phyloP scores from a whole-genome alignment of 2,113 vertebrate genomes.

The Larimichthys polyactis region DNA sequence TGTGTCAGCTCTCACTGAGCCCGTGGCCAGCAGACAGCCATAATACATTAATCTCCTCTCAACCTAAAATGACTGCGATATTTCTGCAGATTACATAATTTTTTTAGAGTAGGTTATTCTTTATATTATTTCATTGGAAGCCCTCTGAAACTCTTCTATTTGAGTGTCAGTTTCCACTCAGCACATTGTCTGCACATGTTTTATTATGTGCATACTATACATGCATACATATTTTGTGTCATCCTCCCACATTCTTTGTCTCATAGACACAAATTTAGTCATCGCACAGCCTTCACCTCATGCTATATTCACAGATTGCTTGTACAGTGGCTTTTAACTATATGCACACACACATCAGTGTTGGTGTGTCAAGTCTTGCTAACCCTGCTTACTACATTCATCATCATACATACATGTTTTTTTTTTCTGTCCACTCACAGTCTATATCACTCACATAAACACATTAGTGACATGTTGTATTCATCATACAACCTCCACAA shows the following conservation, averaged over 20 bases:
- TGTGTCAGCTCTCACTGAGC: slow-evolving; percentile 32
- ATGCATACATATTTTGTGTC: neutral
- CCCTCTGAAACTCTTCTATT: neutral
- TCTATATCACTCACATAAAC: slow-evolving; percentile 3
- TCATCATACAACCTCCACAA: neutral
- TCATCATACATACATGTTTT: neutral
- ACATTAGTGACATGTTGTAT: slow-evolving; percentile 6
- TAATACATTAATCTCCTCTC: slow-evolving; percentile 23
- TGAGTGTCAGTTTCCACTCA: neutral
- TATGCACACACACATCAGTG: slow-evolving; percentile 28
- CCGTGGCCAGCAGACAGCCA: slow-evolving; percentile 36
- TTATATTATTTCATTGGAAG: slow-evolving; percentile 4
- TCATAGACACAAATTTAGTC: slow-evolving; percentile 13
- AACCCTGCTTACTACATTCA: slow-evolving; percentile 18
- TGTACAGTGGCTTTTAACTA: slow-evolving; percentile 6
- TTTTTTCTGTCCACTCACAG: slow-evolving; percentile 9
- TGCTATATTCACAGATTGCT: neutral
- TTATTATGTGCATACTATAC: neutral
- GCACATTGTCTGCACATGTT: neutral
- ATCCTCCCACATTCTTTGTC: slow-evolving; percentile 1
- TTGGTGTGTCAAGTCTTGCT: slow-evolving; percentile 30
- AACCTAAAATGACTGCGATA: slow-evolving; percentile 8
- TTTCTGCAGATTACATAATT: slow-evolving; percentile 11
- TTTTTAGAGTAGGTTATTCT: neutral
- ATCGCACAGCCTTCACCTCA: slow-evolving; percentile 13